Base-by-base conservation (phyloP, 2,797 vertebrate genomes). In the Brachyalestes nurse region DNA sequence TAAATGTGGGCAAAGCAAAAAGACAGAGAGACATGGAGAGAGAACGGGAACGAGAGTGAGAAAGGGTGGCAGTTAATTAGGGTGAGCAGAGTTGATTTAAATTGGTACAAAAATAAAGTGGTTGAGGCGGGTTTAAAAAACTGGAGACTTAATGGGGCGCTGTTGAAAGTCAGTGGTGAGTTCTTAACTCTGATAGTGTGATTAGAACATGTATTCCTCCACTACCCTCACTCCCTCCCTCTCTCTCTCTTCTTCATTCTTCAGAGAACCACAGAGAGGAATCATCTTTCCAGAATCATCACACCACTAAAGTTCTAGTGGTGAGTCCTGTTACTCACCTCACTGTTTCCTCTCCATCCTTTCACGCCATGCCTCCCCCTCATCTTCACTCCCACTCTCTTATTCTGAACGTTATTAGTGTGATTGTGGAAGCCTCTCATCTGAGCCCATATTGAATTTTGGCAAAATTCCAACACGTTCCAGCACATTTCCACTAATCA, bases 241-340 rank as follows among this genome's bases (percentile, higher is more conserved):
- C 23, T 19, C n/a, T 62, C 38, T 71, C 10, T 77, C 3, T 72
- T 34, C 57, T 58, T 75, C 9, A 76, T 53, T 28, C 62, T 21
- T 73, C 28, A 96, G 95, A 96, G 88, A 96, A 96, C 91, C 95
- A 96, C 87, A 92, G 95, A 83, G 93, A 95, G 77, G 91, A 96
- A 83, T 94, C 95, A 0, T 87, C 93, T 61, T 94, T 91, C 69
- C 84, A 95, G 79, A 94, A 92, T 80, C 93, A 95, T 73, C 91
- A 94, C 73, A 96, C 95, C 28, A 86, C 91, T 62, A 96, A 96
- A 90, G 92, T 96, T 51, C 82, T 96, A 64, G 91, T 95, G 93
- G 95, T 95, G 0, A 88, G 95, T 92, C 19, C 28, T 51, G 45
- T 1, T 47, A 1, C 69, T 1, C n/a, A 66, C 21, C 72, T 9